Percentiles rank a stretch among this genome's conserved stretches.
Conservation (phyloP, 2,797 vertebrate species). For the Syngnathus rostellatus region DNA sequence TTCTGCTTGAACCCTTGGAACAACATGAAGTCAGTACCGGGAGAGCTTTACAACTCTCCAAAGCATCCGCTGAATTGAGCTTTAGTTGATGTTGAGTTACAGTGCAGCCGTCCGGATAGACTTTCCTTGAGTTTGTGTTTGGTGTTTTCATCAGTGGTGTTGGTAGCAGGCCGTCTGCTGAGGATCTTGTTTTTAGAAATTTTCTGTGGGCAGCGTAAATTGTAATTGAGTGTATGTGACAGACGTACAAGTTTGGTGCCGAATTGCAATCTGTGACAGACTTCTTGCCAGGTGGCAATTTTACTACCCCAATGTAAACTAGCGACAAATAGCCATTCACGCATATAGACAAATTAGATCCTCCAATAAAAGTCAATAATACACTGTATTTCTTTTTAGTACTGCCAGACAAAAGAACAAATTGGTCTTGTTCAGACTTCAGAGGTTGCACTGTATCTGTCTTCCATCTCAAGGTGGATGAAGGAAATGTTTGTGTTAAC, state of each 20-base stretch:
- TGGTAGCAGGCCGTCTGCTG: not conserved
- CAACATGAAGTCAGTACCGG: not conserved
- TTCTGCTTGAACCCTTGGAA: too few species aligned
- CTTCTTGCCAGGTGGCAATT: not conserved
- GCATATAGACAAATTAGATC: not conserved
- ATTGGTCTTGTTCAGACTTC: not conserved
- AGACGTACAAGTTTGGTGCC: too few species aligned
- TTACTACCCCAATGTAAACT: not conserved
- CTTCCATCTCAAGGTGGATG: constrained; percentile 21
- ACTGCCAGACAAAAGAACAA: not conserved
- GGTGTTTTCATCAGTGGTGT: not conserved
- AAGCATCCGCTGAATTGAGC: not conserved
- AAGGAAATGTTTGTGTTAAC: constrained; percentile 43
- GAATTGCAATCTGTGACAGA: not conserved
- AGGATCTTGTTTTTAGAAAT: not conserved
- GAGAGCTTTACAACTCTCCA: not conserved
- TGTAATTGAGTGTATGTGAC: not conserved
- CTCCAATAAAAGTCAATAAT: not conserved
- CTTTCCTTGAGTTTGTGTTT: not conserved
- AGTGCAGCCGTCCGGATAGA: not conserved
- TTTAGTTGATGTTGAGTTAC: not conserved
- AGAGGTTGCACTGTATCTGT: constrained; percentile 11
- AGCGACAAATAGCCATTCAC: not conserved
- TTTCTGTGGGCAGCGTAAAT: not conserved
- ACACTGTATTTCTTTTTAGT: not conserved